Evolutionary conservation across 2,113 vertebrate genomes (phyloP).

Genomic region (Chroicocephalus ridibundus): DNA sequence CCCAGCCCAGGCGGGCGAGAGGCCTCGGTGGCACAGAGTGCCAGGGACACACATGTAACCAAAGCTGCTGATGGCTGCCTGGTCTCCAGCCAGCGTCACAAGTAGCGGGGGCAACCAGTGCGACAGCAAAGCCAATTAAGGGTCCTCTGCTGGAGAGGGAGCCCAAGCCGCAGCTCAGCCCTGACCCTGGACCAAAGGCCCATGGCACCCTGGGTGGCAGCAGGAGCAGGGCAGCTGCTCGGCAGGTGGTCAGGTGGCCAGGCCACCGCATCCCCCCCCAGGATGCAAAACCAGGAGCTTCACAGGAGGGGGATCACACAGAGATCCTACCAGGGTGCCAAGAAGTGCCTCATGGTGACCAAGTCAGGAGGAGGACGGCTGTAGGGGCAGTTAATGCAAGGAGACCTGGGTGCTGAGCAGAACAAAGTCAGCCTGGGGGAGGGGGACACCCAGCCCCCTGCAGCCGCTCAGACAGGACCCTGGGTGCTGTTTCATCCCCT

Average conservation of each 20-base stretch:
- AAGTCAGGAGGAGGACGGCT: no score
- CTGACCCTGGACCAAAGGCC: background rate
- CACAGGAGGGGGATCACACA: accelerated
- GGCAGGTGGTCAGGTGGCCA: background rate
- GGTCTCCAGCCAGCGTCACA: background rate
- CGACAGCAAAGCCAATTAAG: background rate
- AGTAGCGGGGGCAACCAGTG: background rate
- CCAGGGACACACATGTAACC: background rate
- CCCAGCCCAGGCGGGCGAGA: accelerated
- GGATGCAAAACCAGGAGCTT: background rate
- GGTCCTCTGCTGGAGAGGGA: background rate
- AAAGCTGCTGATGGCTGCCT: background rate
- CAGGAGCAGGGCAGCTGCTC: background rate
- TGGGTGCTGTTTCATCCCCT: background rate
- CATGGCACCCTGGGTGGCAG: background rate
- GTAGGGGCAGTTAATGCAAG: background rate
- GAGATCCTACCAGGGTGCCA: background rate
- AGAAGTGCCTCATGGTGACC: accelerated
- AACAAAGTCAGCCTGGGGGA: background rate
- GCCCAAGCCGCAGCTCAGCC: background rate
- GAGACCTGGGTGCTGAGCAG: background rate
- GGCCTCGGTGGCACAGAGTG: accelerated
- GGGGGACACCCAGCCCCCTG: background rate
- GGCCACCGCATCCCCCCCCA: accelerated
- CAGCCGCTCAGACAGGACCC: background rate